These are phyloP conservation scores for Channa maculata DNA, from an alignment of 2,113 vertebrate species.

Conservation along the genomic window DNA sequence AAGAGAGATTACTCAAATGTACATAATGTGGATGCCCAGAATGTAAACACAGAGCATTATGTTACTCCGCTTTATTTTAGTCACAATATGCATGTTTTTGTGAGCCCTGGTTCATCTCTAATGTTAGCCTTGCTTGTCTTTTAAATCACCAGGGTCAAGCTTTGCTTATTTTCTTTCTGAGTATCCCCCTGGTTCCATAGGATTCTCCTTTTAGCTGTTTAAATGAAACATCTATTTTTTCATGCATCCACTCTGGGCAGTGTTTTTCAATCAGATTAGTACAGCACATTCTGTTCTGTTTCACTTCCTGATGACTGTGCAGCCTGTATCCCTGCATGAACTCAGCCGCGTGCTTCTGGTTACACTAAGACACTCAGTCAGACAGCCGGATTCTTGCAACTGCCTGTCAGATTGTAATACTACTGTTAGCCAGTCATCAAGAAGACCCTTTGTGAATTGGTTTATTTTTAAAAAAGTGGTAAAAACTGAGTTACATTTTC, in stretches of 20 bases:
- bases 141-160: conserved; percentile 32
- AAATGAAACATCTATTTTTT: conserved; percentile 70
- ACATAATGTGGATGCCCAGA: conserved; percentile 67
- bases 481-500: no score
- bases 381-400: conserved; percentile 44
- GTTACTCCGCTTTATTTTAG: conserved; percentile 70
- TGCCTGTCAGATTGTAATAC: conserved; percentile 37
- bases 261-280: conserved; percentile 86
- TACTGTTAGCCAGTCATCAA: conserved; percentile 12
- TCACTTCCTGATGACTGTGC: conserved; percentile 87
- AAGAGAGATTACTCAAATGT: conserved; percentile 68
- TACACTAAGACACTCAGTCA: conserved; percentile 73
- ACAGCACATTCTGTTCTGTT: conserved; percentile 88
- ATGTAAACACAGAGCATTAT: conserved; percentile 82
- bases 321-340: conserved; percentile 83
- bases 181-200: conserved; percentile 33
- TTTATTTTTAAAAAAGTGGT: not conserved
- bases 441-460: not conserved
- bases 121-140: conserved; percentile 26
- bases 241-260: conserved; percentile 75
- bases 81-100: conserved; percentile 38
- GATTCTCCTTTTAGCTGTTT: conserved; percentile 70
- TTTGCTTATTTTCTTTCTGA: conserved; percentile 44
- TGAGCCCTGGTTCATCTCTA: conserved; percentile 9
- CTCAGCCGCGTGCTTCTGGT: conserved; percentile 79